These are phyloP conservation scores for Chelonia mydas DNA, from an alignment of 2,797 vertebrate genomes.

Conservation along the genomic window DNA sequence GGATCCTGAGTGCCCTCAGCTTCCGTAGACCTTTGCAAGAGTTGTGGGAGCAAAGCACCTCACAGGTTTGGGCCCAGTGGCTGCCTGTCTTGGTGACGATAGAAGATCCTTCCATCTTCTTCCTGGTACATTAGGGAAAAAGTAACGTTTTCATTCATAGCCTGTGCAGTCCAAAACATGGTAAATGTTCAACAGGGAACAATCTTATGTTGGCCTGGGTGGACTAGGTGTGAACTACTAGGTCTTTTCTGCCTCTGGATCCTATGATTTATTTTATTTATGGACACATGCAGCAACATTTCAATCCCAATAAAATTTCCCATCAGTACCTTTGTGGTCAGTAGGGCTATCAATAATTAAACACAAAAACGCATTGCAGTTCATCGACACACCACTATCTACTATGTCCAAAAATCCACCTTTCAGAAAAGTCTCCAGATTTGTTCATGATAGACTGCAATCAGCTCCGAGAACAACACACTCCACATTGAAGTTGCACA, in stretches of 20 bases:
- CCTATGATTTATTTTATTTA: constrained; percentile 16
- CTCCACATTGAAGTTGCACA: not conserved
- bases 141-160: not conserved
- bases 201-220: not conserved
- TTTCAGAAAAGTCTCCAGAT: not conserved
- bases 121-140: not conserved
- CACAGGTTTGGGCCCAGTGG: not conserved
- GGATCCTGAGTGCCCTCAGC: not conserved
- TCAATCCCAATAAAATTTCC: constrained; percentile 35
- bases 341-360: constrained; percentile 46
- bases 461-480: not conserved
- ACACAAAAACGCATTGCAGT: not conserved
- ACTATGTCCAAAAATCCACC: not conserved
- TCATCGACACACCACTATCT: not conserved
- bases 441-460: rapidly evolving
- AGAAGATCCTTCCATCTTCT: not conserved
- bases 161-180: not conserved
- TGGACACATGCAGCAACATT: not conserved
- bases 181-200: not conserved
- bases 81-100: not conserved
- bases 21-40: not conserved
- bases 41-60: not conserved
- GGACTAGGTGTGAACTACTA: not conserved
- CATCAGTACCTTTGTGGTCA: constrained; percentile 19
- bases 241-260: not conserved